Evolutionary conservation across 2,113 vertebrate species (phyloP).

Genomic region (Ursus arctos): DNA sequence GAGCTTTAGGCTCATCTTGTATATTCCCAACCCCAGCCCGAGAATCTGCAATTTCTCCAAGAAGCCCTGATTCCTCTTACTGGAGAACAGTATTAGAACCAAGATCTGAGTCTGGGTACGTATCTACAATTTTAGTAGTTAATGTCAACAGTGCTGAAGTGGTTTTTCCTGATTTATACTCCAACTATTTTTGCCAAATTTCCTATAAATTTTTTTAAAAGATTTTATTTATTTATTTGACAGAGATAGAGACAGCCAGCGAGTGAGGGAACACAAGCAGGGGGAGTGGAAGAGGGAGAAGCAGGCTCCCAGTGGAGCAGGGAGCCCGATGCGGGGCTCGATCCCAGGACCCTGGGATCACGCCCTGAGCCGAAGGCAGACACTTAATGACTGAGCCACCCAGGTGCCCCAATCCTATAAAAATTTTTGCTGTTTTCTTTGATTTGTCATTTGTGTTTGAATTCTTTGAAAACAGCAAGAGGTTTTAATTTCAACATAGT

Average conservation of each 20-base stretch:
- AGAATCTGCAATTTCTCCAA: neutral
- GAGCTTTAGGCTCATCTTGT: neutral
- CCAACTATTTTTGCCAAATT: neutral
- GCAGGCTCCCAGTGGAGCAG: too few species aligned
- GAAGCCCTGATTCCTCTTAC: neutral
- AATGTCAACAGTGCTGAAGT: neutral
- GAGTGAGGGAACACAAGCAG: too few species aligned
- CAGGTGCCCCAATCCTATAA: too few species aligned
- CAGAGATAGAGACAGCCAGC: too few species aligned
- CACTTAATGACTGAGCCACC: too few species aligned
- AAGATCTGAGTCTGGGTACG: neutral
- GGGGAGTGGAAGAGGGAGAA: too few species aligned
- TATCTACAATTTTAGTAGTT: neutral
- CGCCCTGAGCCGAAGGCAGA: too few species aligned
- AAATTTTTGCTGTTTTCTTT: neutral
- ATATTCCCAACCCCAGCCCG: neutral
- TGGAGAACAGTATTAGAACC: neutral
- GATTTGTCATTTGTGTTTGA: neutral
- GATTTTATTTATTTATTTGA: too few species aligned
- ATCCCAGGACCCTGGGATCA: too few species aligned
- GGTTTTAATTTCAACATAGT: slow-evolving; percentile 12
- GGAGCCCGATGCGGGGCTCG: too few species aligned
- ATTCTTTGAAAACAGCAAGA: neutral
- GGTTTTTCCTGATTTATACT: neutral
- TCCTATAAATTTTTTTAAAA: neutral